These are phyloP conservation scores for Mycogona germanica DNA, from an alignment of 2,888 invertebrate species.

Conservation along the genomic window DNA sequence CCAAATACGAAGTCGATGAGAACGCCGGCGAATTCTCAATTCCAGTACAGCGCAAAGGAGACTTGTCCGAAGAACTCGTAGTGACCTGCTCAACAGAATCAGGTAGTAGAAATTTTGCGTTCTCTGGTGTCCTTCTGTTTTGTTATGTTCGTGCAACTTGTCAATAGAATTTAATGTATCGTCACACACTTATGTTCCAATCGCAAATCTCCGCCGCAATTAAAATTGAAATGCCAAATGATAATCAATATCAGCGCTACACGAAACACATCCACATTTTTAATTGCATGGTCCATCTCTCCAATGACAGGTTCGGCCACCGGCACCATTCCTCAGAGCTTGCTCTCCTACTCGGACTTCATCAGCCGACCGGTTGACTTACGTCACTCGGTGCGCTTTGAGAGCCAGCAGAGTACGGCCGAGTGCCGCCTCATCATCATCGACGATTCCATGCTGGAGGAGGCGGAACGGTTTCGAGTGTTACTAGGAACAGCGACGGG, in stretches of 20 bases:
- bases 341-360: constrained; percentile 33
- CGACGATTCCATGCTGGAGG: constrained; percentile 34
- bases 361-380: constrained; percentile 30
- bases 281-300: neutral
- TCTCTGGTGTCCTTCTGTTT: too few species aligned
- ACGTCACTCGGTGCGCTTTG: constrained; percentile 30
- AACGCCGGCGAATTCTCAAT: constrained; percentile 29
- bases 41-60: constrained; percentile 31
- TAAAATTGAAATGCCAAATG: too few species aligned
- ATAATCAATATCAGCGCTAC: too few species aligned
- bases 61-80: constrained; percentile 31
- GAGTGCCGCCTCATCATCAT: constrained; percentile 32
- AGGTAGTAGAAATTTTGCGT: constrained; percentile 26
- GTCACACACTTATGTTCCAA: too few species aligned
- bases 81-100: constrained; percentile 31
- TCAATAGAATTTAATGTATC: too few species aligned
- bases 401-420: constrained; percentile 27
- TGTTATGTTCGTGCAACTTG: too few species aligned
- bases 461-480: constrained; percentile 31
- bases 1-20: constrained; percentile 29
- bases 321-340: constrained; percentile 29
- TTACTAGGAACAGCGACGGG: constrained; percentile 30
- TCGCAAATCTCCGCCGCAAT: too few species aligned
- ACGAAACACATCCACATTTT: too few species aligned
- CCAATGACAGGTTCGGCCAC: constrained; percentile 29